Percentiles rank a stretch among this genome's conserved stretches.
These are phyloP conservation scores for Perca flavescens DNA, from an alignment of 2,113 vertebrate genomes.

Conservation along the genomic window DNA sequence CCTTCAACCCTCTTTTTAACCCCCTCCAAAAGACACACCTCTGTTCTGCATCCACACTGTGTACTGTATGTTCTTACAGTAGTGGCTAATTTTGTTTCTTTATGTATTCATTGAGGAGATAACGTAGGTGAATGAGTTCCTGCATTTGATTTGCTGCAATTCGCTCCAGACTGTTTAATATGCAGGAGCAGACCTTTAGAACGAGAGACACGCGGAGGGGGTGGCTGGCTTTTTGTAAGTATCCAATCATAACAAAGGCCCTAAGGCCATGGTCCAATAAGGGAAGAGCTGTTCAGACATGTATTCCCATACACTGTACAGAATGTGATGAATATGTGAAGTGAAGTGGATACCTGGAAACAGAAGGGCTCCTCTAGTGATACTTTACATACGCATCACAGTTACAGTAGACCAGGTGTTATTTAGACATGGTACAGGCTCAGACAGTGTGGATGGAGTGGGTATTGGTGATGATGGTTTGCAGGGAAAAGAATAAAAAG, in stretches of 20 bases:
- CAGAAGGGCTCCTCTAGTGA: constrained; percentile 2
- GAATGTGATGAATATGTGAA: constrained; percentile 37
- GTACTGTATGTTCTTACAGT: not conserved
- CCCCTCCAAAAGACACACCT: constrained; percentile 21
- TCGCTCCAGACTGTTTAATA: constrained; percentile 63
- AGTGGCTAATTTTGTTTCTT: not conserved
- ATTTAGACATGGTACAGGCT: not conserved
- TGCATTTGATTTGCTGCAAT: constrained; percentile 56
- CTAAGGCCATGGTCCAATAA: constrained; percentile 58
- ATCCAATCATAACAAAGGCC: constrained; percentile 71
- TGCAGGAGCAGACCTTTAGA: constrained; percentile 73
- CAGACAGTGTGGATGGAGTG: not conserved
- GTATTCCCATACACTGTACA: constrained; percentile 17
- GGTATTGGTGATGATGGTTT: too few species aligned
- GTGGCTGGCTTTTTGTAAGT: constrained; percentile 53
- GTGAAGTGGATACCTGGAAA: constrained; percentile 27
- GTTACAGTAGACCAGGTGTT: constrained; percentile 12
- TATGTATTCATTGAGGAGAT: constrained; percentile 20
- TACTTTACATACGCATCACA: constrained; percentile 3
- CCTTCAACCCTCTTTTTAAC: constrained; percentile 17
- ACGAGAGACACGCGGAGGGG: constrained; percentile 38
- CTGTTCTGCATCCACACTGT: not conserved
- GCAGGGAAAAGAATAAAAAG: too few species aligned
- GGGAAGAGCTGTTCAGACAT: constrained; percentile 39
- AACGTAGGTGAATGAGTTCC: constrained; percentile 26